Evolutionary conservation across 2,888 invertebrate species (phyloP).

Genomic region (Antitype chi): DNA sequence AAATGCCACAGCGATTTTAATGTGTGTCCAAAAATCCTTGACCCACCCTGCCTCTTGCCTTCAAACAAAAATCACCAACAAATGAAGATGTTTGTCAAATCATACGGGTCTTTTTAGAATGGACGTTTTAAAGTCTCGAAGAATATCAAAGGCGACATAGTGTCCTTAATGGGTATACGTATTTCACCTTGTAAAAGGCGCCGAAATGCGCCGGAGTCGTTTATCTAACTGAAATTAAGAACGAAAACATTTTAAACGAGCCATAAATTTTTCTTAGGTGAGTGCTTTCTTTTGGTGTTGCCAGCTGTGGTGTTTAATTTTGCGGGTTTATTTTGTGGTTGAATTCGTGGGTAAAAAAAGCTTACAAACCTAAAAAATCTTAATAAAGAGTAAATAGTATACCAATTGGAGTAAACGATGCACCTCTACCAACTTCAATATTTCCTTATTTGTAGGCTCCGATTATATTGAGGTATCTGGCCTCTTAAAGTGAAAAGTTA

Average conservation of each 20-base stretch:
- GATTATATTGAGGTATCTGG: no score
- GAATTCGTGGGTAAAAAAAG: background rate
- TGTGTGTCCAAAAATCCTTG: constrained; percentile 65
- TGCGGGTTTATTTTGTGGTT: constrained; percentile 33
- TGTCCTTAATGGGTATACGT: constrained; percentile 80
- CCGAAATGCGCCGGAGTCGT: constrained; percentile 82
- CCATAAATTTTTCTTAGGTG: constrained; percentile 81
- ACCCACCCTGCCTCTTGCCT: constrained; percentile 56
- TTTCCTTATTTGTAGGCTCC: no score
- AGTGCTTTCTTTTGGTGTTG: constrained; percentile 81
- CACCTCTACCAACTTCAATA: no score
- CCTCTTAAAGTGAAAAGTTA: no score
- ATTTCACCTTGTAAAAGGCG: constrained; percentile 85
- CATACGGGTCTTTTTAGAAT: constrained; percentile 62
- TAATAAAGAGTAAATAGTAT: no score
- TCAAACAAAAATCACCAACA: constrained; percentile 36
- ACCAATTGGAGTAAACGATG: no score
- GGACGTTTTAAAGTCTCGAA: constrained; percentile 78
- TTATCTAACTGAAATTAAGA: constrained; percentile 88
- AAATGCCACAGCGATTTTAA: constrained; percentile 72
- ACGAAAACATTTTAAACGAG: constrained; percentile 87
- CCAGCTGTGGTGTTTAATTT: constrained; percentile 67
- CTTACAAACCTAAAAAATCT: no score
- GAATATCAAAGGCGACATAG: constrained; percentile 74
- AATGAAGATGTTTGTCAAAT: constrained; percentile 51